Base-by-base conservation (phyloP, 2,113 vertebrate genomes). In the Bubo blakistoni region DNA sequence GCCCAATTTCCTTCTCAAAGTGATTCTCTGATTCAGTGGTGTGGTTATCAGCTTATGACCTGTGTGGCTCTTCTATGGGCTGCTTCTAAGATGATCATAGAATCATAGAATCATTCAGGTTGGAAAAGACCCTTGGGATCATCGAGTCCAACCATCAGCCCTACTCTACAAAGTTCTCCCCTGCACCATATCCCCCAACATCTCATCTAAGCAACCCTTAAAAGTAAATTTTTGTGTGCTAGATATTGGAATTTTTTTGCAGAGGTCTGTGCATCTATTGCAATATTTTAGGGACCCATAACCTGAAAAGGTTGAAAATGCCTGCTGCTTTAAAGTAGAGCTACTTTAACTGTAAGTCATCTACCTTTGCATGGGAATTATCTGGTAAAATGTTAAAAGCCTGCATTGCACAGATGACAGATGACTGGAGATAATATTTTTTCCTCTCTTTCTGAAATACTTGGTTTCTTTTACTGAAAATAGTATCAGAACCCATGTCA, bases 1-100 rank as follows among this genome's bases (percentile, higher is more conserved):
- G 27, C 15, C 44, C 1, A 1, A 38, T 82, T 63, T 88, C 27
- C 26, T 61, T 25, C n/a, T 42, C n/a, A 81, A 69, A 79, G 21
- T 0, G 1, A 52, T 59, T 38, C 19, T 47, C 20, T 2, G 1
- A 18, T 80, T 54, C 0, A 2, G 13, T 22, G 14, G 38, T 59
- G 13, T 18, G 14, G 38, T 59, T 67, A 54, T 54, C 38, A 40
- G 24, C 16, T 80, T 67, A 29, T 59, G 36, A 66, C 16, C 20
- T 73, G 20, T 34, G 32, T 40, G 24, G 22, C 19, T 79, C 7
- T 72, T 59, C 36, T 46, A 9, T 15, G 19, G 9, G 21, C 10
- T 59, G 25, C 16, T 73, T 80, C 46, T n/a, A 67, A 72, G 20
- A 40, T 19, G 69, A 61, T 22, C 62, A 42, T 17, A 46, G 44